Conservation (phyloP, 2,888 invertebrate species). For the Heliconius aoede region DNA sequence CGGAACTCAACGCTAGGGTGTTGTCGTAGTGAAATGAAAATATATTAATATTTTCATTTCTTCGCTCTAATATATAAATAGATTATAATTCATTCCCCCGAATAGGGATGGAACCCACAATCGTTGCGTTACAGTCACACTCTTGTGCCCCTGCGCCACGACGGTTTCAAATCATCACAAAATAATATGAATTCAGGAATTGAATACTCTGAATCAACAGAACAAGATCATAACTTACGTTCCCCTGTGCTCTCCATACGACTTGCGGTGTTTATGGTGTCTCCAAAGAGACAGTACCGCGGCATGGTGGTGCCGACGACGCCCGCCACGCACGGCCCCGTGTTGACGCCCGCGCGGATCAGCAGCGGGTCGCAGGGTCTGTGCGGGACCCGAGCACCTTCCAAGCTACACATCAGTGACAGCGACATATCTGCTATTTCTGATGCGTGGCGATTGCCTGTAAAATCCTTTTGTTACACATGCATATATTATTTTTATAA, state of each 20-base stretch:
- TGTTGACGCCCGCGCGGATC: slow-evolving; percentile 85
- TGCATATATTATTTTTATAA: too few relatives aligned
- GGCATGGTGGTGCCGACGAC: slow-evolving; percentile 86
- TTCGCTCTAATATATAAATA: too few relatives aligned
- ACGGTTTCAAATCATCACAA: too few relatives aligned
- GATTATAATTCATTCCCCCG: too few relatives aligned
- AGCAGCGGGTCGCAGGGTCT: slow-evolving; percentile 74
- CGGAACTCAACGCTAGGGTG: too few relatives aligned
- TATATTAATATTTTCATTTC: too few relatives aligned
- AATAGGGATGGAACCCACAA: too few relatives aligned
- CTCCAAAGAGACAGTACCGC: slow-evolving; percentile 85
- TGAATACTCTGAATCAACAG: not conserved
- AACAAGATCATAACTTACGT: slow-evolving; percentile 34
- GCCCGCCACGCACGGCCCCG: slow-evolving; percentile 86
- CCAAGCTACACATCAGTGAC: slow-evolving; percentile 79
- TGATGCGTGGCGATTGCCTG: slow-evolving; percentile 82
- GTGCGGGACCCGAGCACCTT: slow-evolving; percentile 82
- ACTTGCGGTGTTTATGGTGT: slow-evolving; percentile 86
- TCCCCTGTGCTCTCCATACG: slow-evolving; percentile 85
- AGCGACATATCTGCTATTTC: slow-evolving; percentile 86
- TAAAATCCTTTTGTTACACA: too few relatives aligned
- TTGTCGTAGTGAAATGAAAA: too few relatives aligned
- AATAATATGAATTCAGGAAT: too few relatives aligned
- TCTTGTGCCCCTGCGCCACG: too few relatives aligned
- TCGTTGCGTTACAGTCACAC: too few relatives aligned